Percentiles rank a stretch among this genome's conserved stretches.
These are phyloP conservation scores for Luperina testacea DNA, from an alignment of 2,888 invertebrate species.

Conservation along the genomic window DNA sequence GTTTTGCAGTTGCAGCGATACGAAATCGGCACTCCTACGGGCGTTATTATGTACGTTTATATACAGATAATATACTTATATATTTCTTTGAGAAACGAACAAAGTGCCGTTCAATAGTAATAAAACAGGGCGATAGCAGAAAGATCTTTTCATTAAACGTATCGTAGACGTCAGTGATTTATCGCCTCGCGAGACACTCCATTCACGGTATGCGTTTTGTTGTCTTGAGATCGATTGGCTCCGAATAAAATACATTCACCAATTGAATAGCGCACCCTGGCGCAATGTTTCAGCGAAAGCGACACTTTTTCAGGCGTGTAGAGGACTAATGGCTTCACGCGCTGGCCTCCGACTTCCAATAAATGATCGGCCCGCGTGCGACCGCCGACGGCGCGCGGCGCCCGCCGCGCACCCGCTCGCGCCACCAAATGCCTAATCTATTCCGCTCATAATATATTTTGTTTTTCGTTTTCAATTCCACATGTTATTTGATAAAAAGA, in stretches of 20 bases:
- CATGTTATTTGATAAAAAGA: constrained; percentile 58
- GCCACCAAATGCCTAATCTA: constrained; percentile 79
- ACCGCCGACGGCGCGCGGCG: constrained; percentile 52
- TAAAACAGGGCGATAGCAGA: constrained; percentile 81
- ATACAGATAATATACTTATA: constrained; percentile 39
- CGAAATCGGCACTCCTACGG: constrained; percentile 66
- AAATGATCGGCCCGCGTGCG: constrained; percentile 78
- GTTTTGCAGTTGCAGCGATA: constrained; percentile 66
- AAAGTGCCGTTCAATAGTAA: constrained; percentile 76
- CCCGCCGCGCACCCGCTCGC: constrained; percentile 55
- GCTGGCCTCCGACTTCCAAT: constrained; percentile 86
- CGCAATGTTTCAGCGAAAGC: constrained; percentile 87
- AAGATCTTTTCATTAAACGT: constrained; percentile 88
- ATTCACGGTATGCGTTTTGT: constrained; percentile 87
- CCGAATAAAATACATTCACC: constrained; percentile 88
- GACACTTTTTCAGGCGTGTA: constrained; percentile 87
- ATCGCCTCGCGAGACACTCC: constrained; percentile 87
- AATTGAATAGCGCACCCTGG: constrained; percentile 85
- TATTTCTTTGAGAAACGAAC: constrained; percentile 69
- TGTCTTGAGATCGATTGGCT: constrained; percentile 88
- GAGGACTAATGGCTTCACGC: constrained; percentile 87
- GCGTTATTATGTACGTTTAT: constrained; percentile 60
- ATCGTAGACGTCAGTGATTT: constrained; percentile 86
- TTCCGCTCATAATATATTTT: constrained; percentile 70
- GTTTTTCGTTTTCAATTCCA: constrained; percentile 63